Percentiles rank a stretch among this genome's conserved stretches.
phyloP scores from a whole-genome alignment of 2,797 vertebrate species.

The Propithecus deckenii region DNA sequence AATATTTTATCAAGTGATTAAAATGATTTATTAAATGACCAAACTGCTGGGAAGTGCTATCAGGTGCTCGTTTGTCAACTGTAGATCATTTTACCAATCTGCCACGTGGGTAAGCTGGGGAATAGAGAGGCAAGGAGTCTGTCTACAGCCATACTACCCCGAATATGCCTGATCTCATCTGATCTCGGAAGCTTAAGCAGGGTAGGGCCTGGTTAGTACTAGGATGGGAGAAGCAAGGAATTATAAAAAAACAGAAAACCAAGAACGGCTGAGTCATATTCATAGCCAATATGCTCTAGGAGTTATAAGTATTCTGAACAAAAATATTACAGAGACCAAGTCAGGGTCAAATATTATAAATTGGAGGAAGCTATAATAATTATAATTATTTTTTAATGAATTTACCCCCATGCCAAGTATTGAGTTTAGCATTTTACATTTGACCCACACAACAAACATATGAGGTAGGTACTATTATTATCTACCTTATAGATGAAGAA shows the following conservation, averaged over 20 bases:
- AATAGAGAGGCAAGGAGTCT: not conserved
- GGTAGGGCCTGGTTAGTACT: not conserved
- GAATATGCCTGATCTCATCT: not conserved
- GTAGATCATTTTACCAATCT: conserved; percentile 34
- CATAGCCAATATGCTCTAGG: not conserved
- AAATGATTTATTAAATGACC: conserved; percentile 41
- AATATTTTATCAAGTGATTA: conserved; percentile 53
- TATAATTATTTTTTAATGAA: conserved; percentile 31
- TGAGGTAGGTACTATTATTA: not conserved
- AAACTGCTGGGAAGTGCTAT: conserved; percentile 25
- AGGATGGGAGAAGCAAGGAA: not conserved
- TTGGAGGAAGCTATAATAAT: not conserved
- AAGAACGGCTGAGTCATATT: not conserved
- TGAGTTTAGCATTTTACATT: conserved; percentile 29
- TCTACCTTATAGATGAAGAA: conserved; percentile 30
- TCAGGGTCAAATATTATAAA: conserved; percentile 31
- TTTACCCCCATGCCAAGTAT: not conserved
- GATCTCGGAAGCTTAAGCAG: not conserved
- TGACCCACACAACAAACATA: not conserved
- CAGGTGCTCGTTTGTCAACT: not conserved
- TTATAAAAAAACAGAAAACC: not conserved
- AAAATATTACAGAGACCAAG: conserved; percentile 40
- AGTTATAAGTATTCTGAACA: conserved; percentile 24
- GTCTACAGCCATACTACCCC: not conserved
- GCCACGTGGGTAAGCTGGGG: not conserved